Base-by-base conservation (phyloP, 2,888 invertebrate genomes). In the Heliconius aoede region DNA sequence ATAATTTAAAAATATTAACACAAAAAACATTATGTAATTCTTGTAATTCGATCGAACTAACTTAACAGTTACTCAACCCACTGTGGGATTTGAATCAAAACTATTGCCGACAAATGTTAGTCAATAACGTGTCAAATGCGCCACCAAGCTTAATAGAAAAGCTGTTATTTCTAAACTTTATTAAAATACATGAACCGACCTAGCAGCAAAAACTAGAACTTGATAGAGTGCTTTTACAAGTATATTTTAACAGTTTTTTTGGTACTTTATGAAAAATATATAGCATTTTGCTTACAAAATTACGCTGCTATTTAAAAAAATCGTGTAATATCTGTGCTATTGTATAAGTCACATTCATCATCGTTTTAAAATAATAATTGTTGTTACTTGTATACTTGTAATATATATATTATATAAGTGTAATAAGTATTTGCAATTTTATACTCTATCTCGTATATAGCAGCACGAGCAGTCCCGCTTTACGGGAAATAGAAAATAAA, bases 171-270 rank as follows among this genome's bases (percentile, higher is more conserved):
- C 21, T 11, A 51, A 65, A 36, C 58, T 32, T 36, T 28, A 51
- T 64, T 76, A 55, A 76, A 76, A 76, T 1, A 55, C 64, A 76
- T 75, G 58, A 64, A 76, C 28, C 30, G 26, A 40, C 26, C 32
- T 72, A 71, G 64, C 21, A 58, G 28, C 26, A 72, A 76, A 74
- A 76, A 65, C n/a, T 9, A 8, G 26, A 64, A 55, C 69, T 11
- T 75, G 55, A 71, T 71, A 36, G 36, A 75, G 75, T 72, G 71
- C 55, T 64, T 40, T 71, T n/a, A 24, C 71, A 61, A 28, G n/a
- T 55, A 69, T 62, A 62, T 75, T 75, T 71, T 36, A 69, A 32
- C 18, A 40, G 30, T 11, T 75, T n/a, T 69, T 75, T 71, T 55
- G 7, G 46, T 46, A 46, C 21, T 21, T 46, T 26, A 36, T 64